phyloP scores from a whole-genome alignment of 1,140 invertebrate species.

The Tetraneura akinire region DNA sequence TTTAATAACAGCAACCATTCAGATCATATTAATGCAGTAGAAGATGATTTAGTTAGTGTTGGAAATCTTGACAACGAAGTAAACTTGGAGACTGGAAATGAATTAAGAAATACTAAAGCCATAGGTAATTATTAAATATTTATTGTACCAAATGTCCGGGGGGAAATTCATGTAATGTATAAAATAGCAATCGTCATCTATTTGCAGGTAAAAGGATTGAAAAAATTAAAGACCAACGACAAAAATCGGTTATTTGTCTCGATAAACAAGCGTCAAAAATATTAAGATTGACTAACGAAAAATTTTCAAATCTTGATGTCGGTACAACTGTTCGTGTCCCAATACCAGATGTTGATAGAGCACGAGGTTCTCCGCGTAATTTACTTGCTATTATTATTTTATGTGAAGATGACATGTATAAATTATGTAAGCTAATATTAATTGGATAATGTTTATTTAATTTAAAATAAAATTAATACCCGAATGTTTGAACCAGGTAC shows the following conservation, averaged over 20 bases:
- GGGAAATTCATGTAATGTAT: neutral
- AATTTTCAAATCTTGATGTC: neutral
- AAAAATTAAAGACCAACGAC: neutral
- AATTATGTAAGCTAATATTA: neutral
- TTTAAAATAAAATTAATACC: neutral
- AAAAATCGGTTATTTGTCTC: neutral
- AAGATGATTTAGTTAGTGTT: neutral
- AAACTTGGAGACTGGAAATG: neutral
- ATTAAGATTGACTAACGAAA: neutral
- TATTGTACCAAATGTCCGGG: neutral
- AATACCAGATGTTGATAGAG: neutral
- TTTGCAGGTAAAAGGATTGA: neutral
- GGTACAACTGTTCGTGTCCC: neutral
- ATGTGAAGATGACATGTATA: constrained; percentile 3
- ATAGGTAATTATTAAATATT: neutral
- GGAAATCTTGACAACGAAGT: neutral
- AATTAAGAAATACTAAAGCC: neutral
- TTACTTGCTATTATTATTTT: neutral
- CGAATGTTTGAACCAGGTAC: neutral
- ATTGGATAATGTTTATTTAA: neutral
- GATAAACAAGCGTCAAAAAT: neutral
- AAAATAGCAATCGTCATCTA: neutral
- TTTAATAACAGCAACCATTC: neutral
- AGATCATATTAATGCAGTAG: neutral
- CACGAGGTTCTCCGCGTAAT: neutral